Percentiles rank a stretch among this genome's conserved stretches.
Conservation (phyloP, 2,113 vertebrate genomes). For the Elgaria multicarinata region DNA sequence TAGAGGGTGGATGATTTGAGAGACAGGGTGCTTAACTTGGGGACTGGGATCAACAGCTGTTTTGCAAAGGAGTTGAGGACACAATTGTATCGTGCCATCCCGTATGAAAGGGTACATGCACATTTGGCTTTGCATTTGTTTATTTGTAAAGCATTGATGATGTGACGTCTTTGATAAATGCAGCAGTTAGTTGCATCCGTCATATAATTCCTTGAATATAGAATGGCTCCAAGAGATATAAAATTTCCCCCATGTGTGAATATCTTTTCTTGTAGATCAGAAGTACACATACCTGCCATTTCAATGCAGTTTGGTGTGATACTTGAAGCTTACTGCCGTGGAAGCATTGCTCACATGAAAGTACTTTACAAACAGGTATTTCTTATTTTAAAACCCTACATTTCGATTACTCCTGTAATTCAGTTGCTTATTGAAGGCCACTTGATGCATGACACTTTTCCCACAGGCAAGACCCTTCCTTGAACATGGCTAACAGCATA, state of each 20-base stretch:
- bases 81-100: background rate
- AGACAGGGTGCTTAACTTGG: background rate
- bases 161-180: background rate
- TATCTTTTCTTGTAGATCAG: constrained; percentile 81
- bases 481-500: background rate
- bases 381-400: background rate
- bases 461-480: background rate
- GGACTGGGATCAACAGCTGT: background rate
- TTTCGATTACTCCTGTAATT: background rate
- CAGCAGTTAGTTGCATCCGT: background rate
- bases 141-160: background rate
- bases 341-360: constrained; percentile 96
- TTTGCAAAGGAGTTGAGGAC: background rate
- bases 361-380: constrained; percentile 95
- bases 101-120: background rate
- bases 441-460: background rate
- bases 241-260: background rate
- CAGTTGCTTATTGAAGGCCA: background rate
- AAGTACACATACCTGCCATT: constrained; percentile 93
- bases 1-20: background rate
- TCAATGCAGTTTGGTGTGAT: constrained; percentile 93
- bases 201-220: background rate
- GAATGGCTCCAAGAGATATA: background rate
- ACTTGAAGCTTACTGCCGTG: constrained; percentile 95
- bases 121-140: background rate